These are phyloP conservation scores for Chelonoidis abingdonii DNA, from an alignment of 2,113 vertebrate species.

Conservation along the genomic window DNA sequence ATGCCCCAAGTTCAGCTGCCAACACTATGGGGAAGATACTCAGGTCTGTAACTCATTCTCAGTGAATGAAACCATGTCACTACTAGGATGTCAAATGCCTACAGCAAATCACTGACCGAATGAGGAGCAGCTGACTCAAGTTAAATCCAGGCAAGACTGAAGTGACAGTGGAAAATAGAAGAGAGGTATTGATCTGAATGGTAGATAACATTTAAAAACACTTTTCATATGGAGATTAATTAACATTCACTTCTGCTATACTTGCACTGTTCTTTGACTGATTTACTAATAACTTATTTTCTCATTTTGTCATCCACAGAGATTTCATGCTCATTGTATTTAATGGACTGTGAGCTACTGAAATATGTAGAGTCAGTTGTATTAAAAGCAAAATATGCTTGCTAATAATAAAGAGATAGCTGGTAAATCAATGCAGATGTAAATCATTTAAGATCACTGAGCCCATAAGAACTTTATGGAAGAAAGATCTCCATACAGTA, in stretches of 20 bases:
- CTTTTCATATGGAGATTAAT: neutral
- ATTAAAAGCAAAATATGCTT: constrained; percentile 66
- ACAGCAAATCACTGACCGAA: neutral
- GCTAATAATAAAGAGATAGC: constrained; percentile 61
- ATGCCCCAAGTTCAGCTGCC: neutral
- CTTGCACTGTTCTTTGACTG: constrained; percentile 67
- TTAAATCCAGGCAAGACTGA: neutral
- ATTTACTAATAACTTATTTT: constrained; percentile 73
- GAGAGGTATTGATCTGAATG: neutral
- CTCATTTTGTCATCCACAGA: constrained; percentile 65
- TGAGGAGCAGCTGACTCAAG: neutral
- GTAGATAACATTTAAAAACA: neutral
- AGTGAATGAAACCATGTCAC: neutral
- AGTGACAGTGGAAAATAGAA: neutral
- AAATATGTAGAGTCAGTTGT: constrained; percentile 72
- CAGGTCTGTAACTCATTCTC: neutral
- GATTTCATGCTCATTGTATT: constrained; percentile 72
- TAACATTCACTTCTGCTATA: constrained; percentile 39
- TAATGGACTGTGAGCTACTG: constrained; percentile 72
- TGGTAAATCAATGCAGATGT: constrained; percentile 58
- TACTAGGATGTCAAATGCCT: neutral
- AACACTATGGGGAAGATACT: neutral
- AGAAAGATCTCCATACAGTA: constrained; percentile 39
- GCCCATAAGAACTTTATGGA: constrained; percentile 62
- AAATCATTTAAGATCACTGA: constrained; percentile 56